Percentiles rank a stretch among this genome's conserved stretches.
Evolutionary conservation across 2,888 invertebrate species (phyloP).

Genomic region (Nowickia ferox): DNA sequence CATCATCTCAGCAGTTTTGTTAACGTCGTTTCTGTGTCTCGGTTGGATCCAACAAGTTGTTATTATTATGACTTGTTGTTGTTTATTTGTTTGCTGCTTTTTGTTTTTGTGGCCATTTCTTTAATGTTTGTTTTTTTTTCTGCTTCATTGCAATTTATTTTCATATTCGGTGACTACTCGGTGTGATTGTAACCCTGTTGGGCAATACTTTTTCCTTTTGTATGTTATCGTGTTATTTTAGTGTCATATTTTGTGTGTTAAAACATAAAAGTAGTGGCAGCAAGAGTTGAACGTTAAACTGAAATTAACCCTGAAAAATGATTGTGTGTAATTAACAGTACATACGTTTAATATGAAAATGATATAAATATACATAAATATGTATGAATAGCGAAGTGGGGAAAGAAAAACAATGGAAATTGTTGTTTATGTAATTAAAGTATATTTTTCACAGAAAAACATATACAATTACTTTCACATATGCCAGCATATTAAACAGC

Average conservation of each 20-base stretch:
- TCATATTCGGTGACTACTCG: conserved; percentile 15
- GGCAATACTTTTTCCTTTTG: not conserved
- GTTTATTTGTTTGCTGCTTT: not conserved
- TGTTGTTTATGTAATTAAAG: conserved; percentile 22
- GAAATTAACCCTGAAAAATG: conserved; percentile 54
- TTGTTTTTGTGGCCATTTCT: conserved; percentile 18
- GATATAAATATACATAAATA: not conserved
- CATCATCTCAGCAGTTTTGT: conserved; percentile 25
- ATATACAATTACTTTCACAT: not conserved
- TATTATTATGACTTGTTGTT: conserved; percentile 53
- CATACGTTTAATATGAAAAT: conserved; percentile 32
- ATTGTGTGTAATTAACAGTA: conserved; percentile 40
- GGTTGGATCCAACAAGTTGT: conserved; percentile 61
- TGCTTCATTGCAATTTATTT: conserved; percentile 35
- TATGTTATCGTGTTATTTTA: conserved; percentile 34
- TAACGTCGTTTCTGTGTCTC: conserved; percentile 26
- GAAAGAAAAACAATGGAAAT: conserved; percentile 33
- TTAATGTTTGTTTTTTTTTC: conserved; percentile 1
- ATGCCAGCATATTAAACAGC: not conserved
- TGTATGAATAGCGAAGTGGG: not conserved
- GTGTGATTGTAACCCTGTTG: conserved; percentile 8
- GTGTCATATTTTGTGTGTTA: conserved; percentile 55
- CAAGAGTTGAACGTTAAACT: conserved; percentile 34
- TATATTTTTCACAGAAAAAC: not conserved
- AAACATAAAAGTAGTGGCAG: conserved; percentile 40